phyloP scores from a whole-genome alignment of 1,140 invertebrate genomes.

The Caenorhabditis briggsae region DNA sequence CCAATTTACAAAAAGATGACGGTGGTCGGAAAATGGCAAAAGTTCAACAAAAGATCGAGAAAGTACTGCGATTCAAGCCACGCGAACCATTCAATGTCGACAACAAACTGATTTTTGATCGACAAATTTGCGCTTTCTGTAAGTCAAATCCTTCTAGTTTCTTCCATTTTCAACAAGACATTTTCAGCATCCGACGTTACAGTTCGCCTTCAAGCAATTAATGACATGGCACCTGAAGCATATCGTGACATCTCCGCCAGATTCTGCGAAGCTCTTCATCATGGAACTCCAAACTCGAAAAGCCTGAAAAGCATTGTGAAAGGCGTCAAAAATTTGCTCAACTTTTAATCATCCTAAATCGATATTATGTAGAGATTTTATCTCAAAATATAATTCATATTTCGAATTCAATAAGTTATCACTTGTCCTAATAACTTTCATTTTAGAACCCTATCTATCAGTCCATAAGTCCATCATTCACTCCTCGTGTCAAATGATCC shows the following conservation, averaged over 20 bases:
- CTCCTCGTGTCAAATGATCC: conserved; percentile 1
- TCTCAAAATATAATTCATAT: conserved; percentile 6
- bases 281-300: neutral
- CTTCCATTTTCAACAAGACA: neutral
- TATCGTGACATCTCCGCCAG: conserved; percentile 35
- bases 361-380: neutral
- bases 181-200: conserved; percentile 17
- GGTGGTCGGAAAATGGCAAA: conserved; percentile 10
- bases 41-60: conserved; percentile 47
- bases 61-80: conserved; percentile 35
- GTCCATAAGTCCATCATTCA: neutral
- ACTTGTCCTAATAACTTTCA: neutral
- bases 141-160: neutral
- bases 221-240: conserved; percentile 18
- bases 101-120: conserved; percentile 17
- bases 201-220: conserved; percentile 10
- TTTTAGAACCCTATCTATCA: neutral
- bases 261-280: conserved; percentile 48
- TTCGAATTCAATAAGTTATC: neutral
- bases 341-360: neutral
- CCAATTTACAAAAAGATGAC: conserved; percentile 20
- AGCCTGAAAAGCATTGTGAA: conserved; percentile 42
- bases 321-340: conserved; percentile 37
- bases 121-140: conserved; percentile 26
- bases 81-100: conserved; percentile 24